phyloP scores from a whole-genome alignment of 2,797 vertebrate species.

The Distichodus sexfasciatus region DNA sequence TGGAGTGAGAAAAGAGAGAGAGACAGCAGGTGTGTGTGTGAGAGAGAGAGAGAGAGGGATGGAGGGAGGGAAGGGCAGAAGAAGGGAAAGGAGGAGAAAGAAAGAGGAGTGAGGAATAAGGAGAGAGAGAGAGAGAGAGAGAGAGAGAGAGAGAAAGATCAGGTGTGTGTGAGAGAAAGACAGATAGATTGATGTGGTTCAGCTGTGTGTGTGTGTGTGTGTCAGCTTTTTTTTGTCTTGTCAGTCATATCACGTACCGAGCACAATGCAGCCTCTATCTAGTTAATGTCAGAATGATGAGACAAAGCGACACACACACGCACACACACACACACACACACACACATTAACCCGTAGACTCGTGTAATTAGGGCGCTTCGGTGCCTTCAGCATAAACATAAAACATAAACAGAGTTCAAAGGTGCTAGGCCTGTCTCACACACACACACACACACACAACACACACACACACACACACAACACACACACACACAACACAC shows the following conservation, averaged over 20 bases:
- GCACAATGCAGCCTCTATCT: conserved; percentile 49
- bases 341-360: background rate
- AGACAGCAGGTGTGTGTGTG: no score
- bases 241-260: conserved; percentile 47
- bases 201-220: background rate
- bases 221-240: conserved; percentile 47
- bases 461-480: no score
- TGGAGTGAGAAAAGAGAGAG: background rate
- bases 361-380: no score
- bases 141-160: background rate
- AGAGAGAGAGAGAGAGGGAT: background rate
- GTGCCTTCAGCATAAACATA: no score
- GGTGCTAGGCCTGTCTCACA: no score
- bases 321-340: conserved; percentile 14
- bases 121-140: background rate
- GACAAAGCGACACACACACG: conserved; percentile 7
- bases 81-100: background rate
- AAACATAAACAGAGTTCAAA: conserved; percentile 24
- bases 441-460: no score
- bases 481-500: no score
- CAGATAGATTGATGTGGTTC: background rate
- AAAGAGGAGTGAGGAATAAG: background rate
- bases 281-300: conserved; percentile 52
- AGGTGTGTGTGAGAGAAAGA: background rate
- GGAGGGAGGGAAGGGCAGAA: background rate